Evolutionary conservation across 2,797 vertebrate genomes (phyloP).

Genomic region (Ammospiza maritima): DNA sequence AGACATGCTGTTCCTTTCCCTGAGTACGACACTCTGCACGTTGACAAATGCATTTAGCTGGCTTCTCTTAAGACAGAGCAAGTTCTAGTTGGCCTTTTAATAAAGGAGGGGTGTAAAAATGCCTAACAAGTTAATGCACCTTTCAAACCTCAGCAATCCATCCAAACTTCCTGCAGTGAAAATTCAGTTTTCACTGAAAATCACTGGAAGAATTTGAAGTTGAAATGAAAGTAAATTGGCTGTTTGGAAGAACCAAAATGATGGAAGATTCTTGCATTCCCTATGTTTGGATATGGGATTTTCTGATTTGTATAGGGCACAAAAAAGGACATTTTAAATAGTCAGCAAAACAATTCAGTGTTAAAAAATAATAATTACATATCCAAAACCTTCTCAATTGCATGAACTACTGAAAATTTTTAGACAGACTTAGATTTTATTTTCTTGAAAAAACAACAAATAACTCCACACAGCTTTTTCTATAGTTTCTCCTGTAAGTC

Average conservation of each 20-base stretch:
- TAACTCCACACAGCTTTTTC: neutral
- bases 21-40: accelerated
- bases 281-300: neutral
- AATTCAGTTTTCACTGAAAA: neutral
- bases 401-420: neutral
- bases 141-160: neutral
- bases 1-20: neutral
- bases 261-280: neutral
- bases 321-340: neutral
- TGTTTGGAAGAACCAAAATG: neutral
- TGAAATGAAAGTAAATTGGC: neutral
- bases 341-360: neutral
- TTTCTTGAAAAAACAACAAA: neutral
- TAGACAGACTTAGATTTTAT: neutral
- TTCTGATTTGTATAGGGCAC: neutral
- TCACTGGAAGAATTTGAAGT: neutral
- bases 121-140: neutral
- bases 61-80: neutral
- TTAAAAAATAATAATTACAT: neutral
- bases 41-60: neutral
- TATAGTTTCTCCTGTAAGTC: neutral
- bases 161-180: neutral
- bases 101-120: neutral
- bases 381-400: neutral
- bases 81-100: neutral